Percentiles rank a stretch among this genome's conserved stretches.
Evolutionary conservation across 2,113 vertebrate genomes (phyloP).

Genomic region (Stercorarius parasiticus): DNA sequence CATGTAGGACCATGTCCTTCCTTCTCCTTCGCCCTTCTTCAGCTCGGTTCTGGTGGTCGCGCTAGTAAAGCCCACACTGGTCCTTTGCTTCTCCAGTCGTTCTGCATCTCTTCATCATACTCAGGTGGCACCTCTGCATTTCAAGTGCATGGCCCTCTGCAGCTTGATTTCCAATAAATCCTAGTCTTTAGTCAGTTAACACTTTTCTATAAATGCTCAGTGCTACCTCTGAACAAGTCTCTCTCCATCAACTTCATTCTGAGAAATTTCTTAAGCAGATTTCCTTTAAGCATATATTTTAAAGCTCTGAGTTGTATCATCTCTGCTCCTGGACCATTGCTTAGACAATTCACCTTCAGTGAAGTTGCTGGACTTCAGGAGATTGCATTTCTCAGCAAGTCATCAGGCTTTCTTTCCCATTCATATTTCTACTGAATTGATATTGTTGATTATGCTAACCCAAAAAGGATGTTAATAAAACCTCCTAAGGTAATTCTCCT

Average conservation of each 20-base stretch:
- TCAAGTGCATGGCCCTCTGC: neutral
- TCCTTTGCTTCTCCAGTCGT: neutral
- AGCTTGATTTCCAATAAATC: neutral
- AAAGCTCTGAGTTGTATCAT: neutral
- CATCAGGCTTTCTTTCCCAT: neutral
- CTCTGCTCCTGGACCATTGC: neutral
- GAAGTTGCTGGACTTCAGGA: neutral
- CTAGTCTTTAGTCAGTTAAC: neutral
- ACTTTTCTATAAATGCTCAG: neutral
- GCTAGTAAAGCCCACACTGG: rapidly evolving
- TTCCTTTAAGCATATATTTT: neutral
- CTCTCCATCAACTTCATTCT: neutral
- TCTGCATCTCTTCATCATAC: neutral
- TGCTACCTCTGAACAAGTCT: neutral
- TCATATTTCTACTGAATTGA: neutral
- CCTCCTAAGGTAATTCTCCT: neutral
- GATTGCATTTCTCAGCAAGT: neutral
- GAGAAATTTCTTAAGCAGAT: neutral
- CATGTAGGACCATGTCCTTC: rapidly evolving
- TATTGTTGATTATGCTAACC: neutral
- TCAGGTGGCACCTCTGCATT: neutral
- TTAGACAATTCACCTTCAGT: neutral
- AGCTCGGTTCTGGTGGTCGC: rapidly evolving
- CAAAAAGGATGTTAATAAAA: neutral
- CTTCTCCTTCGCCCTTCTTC: neutral